These are phyloP conservation scores for Verasper variegatus DNA, from an alignment of 2,113 vertebrate genomes.

Conservation along the genomic window DNA sequence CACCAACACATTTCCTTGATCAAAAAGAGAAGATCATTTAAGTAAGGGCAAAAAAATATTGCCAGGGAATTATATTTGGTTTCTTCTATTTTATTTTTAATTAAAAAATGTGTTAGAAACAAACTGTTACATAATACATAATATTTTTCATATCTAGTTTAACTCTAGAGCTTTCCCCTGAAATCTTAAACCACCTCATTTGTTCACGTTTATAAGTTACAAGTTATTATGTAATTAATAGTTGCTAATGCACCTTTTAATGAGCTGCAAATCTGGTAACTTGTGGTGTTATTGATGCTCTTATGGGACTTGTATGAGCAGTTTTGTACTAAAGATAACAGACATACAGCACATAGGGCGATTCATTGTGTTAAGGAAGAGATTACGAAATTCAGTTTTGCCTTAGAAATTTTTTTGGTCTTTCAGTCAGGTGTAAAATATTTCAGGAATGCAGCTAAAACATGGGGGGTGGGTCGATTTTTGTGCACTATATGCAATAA, in stretches of 20 bases:
- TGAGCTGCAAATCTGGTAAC: neutral
- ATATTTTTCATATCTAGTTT: neutral
- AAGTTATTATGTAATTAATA: neutral
- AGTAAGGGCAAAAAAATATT: neutral
- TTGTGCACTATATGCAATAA: conserved; percentile 77
- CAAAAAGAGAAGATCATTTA: no score
- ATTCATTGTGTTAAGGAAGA: conserved; percentile 28
- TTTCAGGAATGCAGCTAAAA: conserved; percentile 52
- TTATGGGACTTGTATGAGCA: conserved; percentile 44
- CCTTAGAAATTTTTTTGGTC: conserved; percentile 46
- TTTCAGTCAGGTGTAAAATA: conserved; percentile 56
- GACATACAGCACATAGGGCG: neutral
- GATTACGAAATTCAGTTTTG: conserved; percentile 21
- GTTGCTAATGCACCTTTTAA: neutral
- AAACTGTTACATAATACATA: neutral
- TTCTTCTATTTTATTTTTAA: no score
- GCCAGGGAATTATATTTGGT: no score
- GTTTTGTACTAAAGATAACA: conserved; percentile 22
- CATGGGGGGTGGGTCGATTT: conserved; percentile 50
- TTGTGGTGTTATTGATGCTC: conserved; percentile 21
- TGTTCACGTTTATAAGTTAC: neutral
- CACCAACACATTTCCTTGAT: no score
- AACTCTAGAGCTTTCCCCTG: neutral
- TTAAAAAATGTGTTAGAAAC: no score
- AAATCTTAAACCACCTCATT: neutral